Evolutionary conservation across 1,140 invertebrate genomes (phyloP).

Genomic region (Drosophila funebris): DNA sequence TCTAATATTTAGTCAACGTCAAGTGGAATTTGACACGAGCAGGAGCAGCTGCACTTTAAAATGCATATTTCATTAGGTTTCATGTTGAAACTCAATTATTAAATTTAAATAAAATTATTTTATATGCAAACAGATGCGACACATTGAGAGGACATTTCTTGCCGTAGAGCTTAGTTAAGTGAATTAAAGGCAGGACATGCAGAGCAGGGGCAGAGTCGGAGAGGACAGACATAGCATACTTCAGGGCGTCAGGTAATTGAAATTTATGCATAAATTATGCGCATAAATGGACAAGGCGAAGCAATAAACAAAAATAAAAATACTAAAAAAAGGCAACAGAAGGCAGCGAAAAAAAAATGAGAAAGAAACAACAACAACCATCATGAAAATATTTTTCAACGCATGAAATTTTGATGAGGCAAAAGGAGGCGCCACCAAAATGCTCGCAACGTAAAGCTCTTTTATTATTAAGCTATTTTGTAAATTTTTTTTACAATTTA

Average conservation of each 20-base stretch:
- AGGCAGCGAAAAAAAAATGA: not conserved
- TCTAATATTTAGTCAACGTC: not conserved
- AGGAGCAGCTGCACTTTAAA: not conserved
- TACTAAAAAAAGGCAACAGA: constrained; percentile 34
- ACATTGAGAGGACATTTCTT: constrained; percentile 12
- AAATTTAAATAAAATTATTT: constrained; percentile 21
- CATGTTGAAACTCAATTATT: not conserved
- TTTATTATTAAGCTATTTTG: constrained; percentile 71
- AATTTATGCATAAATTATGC: constrained; percentile 81
- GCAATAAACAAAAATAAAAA: constrained; percentile 76
- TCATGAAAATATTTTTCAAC: constrained; percentile 45
- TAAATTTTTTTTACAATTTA: not conserved
- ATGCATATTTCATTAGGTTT: not conserved
- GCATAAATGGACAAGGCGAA: constrained; percentile 73
- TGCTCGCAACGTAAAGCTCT: constrained; percentile 23
- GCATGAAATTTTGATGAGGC: constrained; percentile 72
- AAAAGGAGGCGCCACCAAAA: not conserved
- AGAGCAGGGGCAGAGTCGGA: not conserved
- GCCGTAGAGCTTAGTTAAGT: constrained; percentile 37
- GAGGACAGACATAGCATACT: constrained; percentile 41
- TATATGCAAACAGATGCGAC: constrained; percentile 1
- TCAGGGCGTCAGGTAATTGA: constrained; percentile 66
- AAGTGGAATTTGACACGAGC: not conserved
- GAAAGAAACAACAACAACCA: constrained; percentile 5
- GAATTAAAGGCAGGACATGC: constrained; percentile 55